phyloP scores from a whole-genome alignment of 2,888 invertebrate genomes.

The Pseudolycoriella hygida region DNA sequence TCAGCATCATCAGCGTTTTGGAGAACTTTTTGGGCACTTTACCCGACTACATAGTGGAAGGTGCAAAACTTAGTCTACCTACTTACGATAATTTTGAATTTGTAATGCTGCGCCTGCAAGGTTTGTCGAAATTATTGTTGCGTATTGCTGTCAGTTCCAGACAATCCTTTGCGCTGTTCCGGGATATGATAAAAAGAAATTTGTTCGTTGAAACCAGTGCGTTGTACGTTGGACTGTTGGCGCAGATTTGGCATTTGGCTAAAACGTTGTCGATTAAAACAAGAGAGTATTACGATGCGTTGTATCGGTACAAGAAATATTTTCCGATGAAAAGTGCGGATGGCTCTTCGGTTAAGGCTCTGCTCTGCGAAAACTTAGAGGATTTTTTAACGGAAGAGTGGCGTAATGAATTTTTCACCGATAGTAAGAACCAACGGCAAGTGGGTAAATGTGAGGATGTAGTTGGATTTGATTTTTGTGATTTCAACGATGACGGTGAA shows the following conservation, averaged over 20 bases:
- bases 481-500: conserved; percentile 14
- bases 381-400: no score
- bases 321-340: conserved; percentile 13
- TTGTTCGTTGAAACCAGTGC: conserved; percentile 22
- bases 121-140: conserved; percentile 17
- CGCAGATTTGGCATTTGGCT: conserved; percentile 18
- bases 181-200: conserved; percentile 17
- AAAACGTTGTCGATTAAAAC: conserved; percentile 14
- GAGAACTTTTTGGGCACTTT: conserved; percentile 18
- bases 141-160: conserved; percentile 19
- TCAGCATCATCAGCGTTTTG: conserved; percentile 19
- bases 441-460: no score
- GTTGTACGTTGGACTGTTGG: conserved; percentile 19
- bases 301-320: conserved; percentile 12
- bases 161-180: conserved; percentile 19
- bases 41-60: conserved; percentile 17
- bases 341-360: no score
- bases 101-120: conserved; percentile 18
- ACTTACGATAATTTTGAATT: conserved; percentile 19
- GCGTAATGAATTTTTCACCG: no score
- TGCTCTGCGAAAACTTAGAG: no score
- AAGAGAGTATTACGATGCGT: conserved; percentile 15
- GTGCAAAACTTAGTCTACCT: conserved; percentile 16
- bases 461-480: conserved; percentile 6
- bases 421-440: no score